A percentile compares a stretch with the other conserved stretches of the same genome.
Evolutionary conservation across 2,113 vertebrate species (phyloP).

Genomic region (Chloroceryle aenea): DNA sequence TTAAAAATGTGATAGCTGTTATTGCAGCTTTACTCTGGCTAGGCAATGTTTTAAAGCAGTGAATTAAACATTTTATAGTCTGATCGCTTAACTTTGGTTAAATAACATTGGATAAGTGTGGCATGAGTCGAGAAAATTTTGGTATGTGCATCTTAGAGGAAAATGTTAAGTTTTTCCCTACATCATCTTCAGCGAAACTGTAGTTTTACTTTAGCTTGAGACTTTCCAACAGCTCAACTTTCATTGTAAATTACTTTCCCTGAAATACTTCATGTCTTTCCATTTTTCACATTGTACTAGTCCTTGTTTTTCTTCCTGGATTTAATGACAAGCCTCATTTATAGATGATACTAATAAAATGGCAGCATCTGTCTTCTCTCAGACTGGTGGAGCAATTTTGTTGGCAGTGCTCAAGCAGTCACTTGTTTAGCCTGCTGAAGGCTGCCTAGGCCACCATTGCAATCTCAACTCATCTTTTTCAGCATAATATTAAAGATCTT

Average conservation of each 20-base stretch:
- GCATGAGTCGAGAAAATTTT: neutral
- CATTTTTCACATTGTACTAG: neutral
- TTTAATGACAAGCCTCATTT: slow-evolving; percentile 32
- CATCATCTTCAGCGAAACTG: neutral
- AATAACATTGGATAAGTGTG: neutral
- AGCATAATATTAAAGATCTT: neutral
- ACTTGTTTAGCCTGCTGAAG: slow-evolving; percentile 18
- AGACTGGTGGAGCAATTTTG: slow-evolving; percentile 21
- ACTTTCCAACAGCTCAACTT: neutral
- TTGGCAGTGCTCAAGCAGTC: neutral
- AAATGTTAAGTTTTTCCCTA: neutral
- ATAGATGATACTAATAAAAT: slow-evolving; percentile 24
- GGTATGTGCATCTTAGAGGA: neutral
- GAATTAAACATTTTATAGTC: neutral
- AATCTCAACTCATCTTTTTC: neutral
- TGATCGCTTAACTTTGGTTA: neutral
- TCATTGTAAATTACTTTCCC: neutral
- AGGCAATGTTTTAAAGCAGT: neutral
- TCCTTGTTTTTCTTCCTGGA: slow-evolving; percentile 39
- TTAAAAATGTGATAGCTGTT: neutral
- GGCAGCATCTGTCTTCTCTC: slow-evolving; percentile 29
- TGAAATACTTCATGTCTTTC: neutral
- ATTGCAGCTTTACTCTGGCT: neutral
- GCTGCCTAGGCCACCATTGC: neutral
- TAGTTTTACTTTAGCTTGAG: neutral